Evolutionary conservation across 1,140 invertebrate genomes (phyloP).

Genomic region (Acromyrmex heyeri): DNA sequence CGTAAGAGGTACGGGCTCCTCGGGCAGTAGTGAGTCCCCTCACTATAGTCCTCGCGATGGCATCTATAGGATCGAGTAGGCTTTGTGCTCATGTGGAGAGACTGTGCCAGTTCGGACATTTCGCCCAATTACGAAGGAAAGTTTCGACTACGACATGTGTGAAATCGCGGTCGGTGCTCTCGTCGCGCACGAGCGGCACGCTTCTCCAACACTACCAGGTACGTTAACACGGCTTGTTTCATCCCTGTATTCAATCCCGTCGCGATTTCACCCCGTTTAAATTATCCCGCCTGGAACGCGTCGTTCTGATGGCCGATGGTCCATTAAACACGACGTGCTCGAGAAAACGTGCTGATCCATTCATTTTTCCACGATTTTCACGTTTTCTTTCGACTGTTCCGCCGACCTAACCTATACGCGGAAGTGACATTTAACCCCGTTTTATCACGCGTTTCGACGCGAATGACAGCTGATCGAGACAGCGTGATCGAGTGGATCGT

Average conservation of each 20-base stretch:
- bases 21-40: conserved; percentile 74
- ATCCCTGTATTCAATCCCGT: too few species aligned
- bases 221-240: conserved; percentile 1
- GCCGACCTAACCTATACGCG: conserved; percentile 65
- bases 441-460: neutral
- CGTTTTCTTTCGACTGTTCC: neutral
- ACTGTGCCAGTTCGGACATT: conserved; percentile 91
- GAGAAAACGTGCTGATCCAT: conserved; percentile 37
- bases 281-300: neutral
- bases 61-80: conserved; percentile 92
- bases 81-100: conserved; percentile 92
- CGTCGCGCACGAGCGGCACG: conserved; percentile 80
- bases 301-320: too few species aligned
- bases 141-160: conserved; percentile 88
- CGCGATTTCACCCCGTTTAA: neutral
- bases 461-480: neutral
- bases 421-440: neutral
- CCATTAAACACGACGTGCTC: neutral
- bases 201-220: conserved; percentile 79
- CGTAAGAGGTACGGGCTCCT: conserved; percentile 71
- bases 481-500: neutral
- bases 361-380: conserved; percentile 58
- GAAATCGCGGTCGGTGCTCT: conserved; percentile 88
- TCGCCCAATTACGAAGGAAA: conserved; percentile 88
- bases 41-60: conserved; percentile 91